phyloP scores from a whole-genome alignment of 2,888 invertebrate species.

The Drosophila subquinaria region DNA sequence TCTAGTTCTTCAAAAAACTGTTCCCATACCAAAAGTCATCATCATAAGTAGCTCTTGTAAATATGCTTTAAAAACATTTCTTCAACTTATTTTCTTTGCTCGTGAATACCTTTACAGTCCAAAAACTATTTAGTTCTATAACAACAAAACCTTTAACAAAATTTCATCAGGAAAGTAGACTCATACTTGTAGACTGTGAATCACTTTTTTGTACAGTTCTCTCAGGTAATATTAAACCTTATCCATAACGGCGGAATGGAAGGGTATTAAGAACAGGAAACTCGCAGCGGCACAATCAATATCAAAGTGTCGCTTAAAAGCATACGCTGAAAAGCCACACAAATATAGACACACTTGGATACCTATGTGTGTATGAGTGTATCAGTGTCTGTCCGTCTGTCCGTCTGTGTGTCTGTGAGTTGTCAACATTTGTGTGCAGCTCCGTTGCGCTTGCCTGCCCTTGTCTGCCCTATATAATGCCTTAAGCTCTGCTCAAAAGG shows the following conservation, averaged over 20 bases:
- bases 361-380: slow-evolving; percentile 15
- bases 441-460: slow-evolving; percentile 51
- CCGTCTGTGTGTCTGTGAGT: slow-evolving; percentile 8
- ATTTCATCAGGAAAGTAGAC: slow-evolving; percentile 10
- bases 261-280: slow-evolving; percentile 14
- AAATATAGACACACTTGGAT: slow-evolving; percentile 46
- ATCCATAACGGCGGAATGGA: neutral
- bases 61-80: neutral
- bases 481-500: slow-evolving; percentile 49
- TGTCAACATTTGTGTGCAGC: slow-evolving; percentile 43
- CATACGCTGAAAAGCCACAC: slow-evolving; percentile 47
- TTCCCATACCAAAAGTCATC: neutral
- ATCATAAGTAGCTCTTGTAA: neutral
- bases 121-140: neutral
- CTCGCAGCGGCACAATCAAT: slow-evolving; percentile 51
- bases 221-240: slow-evolving; percentile 1
- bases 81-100: neutral
- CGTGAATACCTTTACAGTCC: neutral
- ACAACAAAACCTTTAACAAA: neutral
- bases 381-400: neutral
- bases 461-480: slow-evolving; percentile 34
- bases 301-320: slow-evolving; percentile 55
- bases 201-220: neutral
- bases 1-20: neutral
- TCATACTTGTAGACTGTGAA: neutral